A percentile compares a stretch with the other conserved stretches of the same genome.
Evolutionary conservation across 2,888 invertebrate species (phyloP).

Genomic region (Phytoseiulus persimilis): DNA sequence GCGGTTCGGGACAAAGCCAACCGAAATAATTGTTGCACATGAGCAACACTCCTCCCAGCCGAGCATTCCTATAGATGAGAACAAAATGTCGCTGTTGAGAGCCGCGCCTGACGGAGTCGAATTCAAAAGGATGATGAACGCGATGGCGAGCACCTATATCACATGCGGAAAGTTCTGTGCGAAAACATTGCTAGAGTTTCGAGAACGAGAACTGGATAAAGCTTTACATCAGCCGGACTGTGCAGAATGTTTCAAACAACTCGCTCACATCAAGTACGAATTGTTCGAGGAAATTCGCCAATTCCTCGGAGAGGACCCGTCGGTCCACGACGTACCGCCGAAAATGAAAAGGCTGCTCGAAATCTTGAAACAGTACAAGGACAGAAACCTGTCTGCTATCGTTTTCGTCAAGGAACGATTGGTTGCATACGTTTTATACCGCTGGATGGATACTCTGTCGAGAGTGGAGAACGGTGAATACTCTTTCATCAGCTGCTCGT

Average conservation of each 20-base stretch:
- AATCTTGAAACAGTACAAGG: background rate
- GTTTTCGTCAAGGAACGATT: slow-evolving; percentile 36
- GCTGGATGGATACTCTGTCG: slow-evolving; percentile 35
- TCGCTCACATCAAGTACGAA: background rate
- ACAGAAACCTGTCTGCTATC: background rate
- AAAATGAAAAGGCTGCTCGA: background rate
- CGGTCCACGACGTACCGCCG: background rate
- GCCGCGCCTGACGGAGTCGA: background rate
- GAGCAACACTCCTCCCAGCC: background rate
- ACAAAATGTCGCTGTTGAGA: background rate
- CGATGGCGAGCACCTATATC: background rate
- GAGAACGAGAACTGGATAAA: background rate
- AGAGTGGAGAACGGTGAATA: background rate
- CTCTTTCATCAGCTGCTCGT: background rate
- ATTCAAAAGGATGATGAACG: background rate
- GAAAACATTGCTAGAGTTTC: background rate
- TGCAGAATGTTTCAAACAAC: background rate
- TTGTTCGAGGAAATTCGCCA: background rate
- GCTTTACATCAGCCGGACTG: background rate
- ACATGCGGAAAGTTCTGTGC: background rate
- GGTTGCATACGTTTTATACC: slow-evolving; percentile 30
- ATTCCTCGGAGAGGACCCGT: background rate
- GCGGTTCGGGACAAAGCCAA: background rate
- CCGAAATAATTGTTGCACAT: background rate
- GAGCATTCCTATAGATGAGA: background rate